Base-by-base conservation (phyloP, 2,888 invertebrate species). In the Malthinus seriepunctatus region DNA sequence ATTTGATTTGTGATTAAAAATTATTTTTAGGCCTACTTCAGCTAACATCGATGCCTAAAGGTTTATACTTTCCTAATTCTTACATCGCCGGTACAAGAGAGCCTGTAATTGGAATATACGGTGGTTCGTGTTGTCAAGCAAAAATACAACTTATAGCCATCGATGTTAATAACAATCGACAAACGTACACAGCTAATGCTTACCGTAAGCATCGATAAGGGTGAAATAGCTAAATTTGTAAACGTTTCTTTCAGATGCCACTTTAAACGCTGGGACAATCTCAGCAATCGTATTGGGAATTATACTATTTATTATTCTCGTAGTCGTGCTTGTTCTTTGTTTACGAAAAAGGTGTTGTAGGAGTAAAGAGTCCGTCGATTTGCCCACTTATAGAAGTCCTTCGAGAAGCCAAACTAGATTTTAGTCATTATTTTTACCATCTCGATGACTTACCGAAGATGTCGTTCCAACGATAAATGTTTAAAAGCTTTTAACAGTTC, bases 51-150 rank as follows among this genome's bases (percentile, higher is more conserved):
- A 79, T 80, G 1, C 87, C 88, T 0, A 69, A 79, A 11, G 89
- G 89, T 0, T 68, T 91, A 32, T 79, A 83, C 45, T 84, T 89
- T 67, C 82, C 83, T 32, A 80, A 82, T 37, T 83, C 81, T 31
- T 91, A 88, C 71, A 82, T 85, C 7, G 80, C 88, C 0, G 92
- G 92, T 1, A 86, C 88, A 0, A 83, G 83, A 32, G 86, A 87
- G 32, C 82, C 86, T 32, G 83, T 91, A 1, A 79, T 79, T 9
- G 88, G 88, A 0, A 83, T 84, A 2, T 91, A 89, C 73, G 81
- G 86, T 11, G 85, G 88, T 0, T 87, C 86, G 0, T 93, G 92
- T 72, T 93, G 91, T 72, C 82, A 86, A 5, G 86, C 88, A 0
- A 81, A 85, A 48, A 82, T 90, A 0, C 80, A 87, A 34, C 76